Evolutionary conservation across 2,797 vertebrate genomes (phyloP).

Genomic region (Melanotaenia trifasciata): DNA sequence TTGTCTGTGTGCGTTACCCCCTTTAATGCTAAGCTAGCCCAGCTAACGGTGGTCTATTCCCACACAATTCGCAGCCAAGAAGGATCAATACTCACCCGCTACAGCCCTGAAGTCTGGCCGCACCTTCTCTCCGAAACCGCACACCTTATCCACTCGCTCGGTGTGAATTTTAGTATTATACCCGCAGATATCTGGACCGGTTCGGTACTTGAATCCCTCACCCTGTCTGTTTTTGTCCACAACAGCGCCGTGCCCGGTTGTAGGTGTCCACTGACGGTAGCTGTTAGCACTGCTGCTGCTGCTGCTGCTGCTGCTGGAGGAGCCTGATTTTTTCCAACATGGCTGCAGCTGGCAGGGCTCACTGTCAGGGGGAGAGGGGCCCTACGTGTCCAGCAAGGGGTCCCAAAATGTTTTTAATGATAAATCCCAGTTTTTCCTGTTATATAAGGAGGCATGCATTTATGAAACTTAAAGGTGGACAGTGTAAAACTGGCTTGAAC

Average conservation of each 20-base stretch:
- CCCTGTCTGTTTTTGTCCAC: conserved; percentile 71
- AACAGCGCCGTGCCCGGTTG: conserved; percentile 80
- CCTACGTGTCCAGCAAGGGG: conserved; percentile 45
- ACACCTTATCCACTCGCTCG: conserved; percentile 21
- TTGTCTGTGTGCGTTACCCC: conserved; percentile 65
- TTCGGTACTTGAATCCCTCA: conserved; percentile 52
- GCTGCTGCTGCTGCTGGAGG: conserved; percentile 44
- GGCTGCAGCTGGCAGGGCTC: conserved; percentile 73
- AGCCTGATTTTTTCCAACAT: conserved; percentile 71
- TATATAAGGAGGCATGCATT: background rate
- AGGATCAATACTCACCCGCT: conserved; percentile 77
- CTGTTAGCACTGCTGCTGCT: conserved; percentile 54
- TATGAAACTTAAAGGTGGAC: background rate
- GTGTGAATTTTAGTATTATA: conserved; percentile 1
- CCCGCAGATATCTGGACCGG: conserved; percentile 41
- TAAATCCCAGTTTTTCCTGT: background rate
- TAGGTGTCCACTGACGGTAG: conserved; percentile 72
- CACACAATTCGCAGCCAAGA: conserved; percentile 61
- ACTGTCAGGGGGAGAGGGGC: conserved; percentile 52
- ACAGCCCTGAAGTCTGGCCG: conserved; percentile 50
- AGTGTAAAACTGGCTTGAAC: background rate
- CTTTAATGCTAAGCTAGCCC: conserved; percentile 80
- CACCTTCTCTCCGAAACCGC: conserved; percentile 48
- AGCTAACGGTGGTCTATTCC: conserved; percentile 76
- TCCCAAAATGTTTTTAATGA: conserved; percentile 6